Base-by-base conservation (phyloP, 2,797 vertebrate species). In the Brachyalestes nurse region DNA sequence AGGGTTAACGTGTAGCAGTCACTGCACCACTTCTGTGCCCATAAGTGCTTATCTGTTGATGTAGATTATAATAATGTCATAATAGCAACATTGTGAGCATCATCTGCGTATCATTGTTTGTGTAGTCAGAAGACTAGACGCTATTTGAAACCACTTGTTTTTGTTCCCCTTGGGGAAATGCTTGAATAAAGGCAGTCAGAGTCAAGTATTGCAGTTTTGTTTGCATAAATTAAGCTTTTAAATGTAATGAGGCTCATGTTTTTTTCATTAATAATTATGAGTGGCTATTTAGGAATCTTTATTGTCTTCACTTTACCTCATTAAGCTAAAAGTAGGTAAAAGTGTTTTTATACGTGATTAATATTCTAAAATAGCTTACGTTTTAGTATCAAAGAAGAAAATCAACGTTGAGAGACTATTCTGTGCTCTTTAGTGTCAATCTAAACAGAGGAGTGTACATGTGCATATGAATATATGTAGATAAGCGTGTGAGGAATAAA, bases 391-490 rank as follows among this genome's bases (percentile, higher is more conserved):
- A 79, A 49, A 12, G 70, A 69, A 49, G 1, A 13, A 69, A 72
- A 78, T 42, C 8, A 13, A 13, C 9, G 17, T 66, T 84, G 6
- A 38, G 19, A 62, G 19, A 45, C 53, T 55, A 8, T 53, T 10
- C 13, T 51, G 69, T 53, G 69, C 6, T 17, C 19, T 34, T 17
- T 38, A n/a, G 49, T 40, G 13, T 45, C n/a, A 57, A 72, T 40
- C 51, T 82, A 49, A 23, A 72, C 57, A 60, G 57, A 70, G 10
- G 55, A 66, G n/a, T 55, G 51, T 5, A 0, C 60, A 61, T 77
- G 53, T 51, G 47, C 42, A 42, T 69, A 72, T 69, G 21, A 76
- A 75, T 57, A 51, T 79, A 67, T 79, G 57, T 57, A 77, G n/a
- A 76, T n/a, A 51, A 45, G 42, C 21, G 6, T 55, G 62, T 57